Evolutionary conservation across 2,113 vertebrate species (phyloP).

Genomic region (Pitta sordida): DNA sequence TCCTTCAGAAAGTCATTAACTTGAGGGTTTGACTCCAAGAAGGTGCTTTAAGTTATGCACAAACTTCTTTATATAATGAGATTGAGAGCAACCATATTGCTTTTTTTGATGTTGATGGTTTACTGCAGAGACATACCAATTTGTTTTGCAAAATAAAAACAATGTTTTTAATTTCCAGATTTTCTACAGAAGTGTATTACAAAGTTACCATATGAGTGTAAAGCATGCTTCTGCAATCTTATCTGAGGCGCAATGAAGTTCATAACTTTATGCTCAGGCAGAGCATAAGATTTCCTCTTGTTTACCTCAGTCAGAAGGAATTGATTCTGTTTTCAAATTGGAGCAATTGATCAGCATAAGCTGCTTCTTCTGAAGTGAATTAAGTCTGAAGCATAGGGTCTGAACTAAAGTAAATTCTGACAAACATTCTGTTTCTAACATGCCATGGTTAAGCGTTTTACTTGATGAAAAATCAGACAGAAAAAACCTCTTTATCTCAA

Average conservation of each 20-base stretch:
- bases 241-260: background rate
- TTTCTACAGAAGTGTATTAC: background rate
- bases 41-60: background rate
- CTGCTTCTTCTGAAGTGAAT: background rate
- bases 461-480: background rate
- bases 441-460: background rate
- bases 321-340: background rate
- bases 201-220: background rate
- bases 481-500: background rate
- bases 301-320: background rate
- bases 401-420: background rate
- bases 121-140: background rate
- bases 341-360: background rate
- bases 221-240: background rate
- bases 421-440: background rate
- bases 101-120: background rate
- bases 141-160: background rate
- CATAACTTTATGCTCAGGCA: background rate
- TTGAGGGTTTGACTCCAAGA: background rate
- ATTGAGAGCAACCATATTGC: background rate
- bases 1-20: background rate
- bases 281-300: background rate
- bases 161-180: background rate
- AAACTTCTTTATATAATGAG: background rate
- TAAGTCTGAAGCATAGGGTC: background rate